phyloP scores from a whole-genome alignment of 2,797 vertebrate genomes.

The Lithobates sylvaticus region DNA sequence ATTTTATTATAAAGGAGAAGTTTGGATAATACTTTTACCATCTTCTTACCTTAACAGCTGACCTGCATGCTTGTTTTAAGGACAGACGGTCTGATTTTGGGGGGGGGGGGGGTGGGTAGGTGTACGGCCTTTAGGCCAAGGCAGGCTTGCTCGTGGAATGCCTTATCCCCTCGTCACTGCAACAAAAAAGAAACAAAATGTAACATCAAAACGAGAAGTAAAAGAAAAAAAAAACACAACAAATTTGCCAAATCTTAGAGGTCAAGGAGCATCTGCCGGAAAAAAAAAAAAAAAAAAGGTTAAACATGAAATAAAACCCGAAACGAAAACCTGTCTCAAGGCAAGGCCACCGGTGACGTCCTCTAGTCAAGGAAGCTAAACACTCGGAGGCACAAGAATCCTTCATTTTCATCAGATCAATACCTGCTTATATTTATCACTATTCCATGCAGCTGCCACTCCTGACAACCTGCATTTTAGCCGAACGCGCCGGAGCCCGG shows the following conservation, averaged over 20 bases:
- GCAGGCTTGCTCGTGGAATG: slow-evolving; percentile 74
- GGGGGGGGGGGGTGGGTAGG: slow-evolving; percentile 63
- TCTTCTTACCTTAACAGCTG: slow-evolving; percentile 93
- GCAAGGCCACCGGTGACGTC: slow-evolving; percentile 94
- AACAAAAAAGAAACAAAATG: slow-evolving; percentile 73
- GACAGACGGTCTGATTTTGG: slow-evolving; percentile 83
- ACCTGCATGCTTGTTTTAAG: slow-evolving; percentile 96
- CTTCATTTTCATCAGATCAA: slow-evolving; percentile 99
- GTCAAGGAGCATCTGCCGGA: slow-evolving; percentile 92
- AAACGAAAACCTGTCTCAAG: slow-evolving; percentile 93
- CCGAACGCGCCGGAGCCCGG: slow-evolving; percentile 73
- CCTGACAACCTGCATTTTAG: slow-evolving; percentile 97
- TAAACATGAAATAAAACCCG: slow-evolving; percentile 98
- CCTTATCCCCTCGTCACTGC: slow-evolving; percentile 74
- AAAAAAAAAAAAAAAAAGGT: slow-evolving; percentile 98
- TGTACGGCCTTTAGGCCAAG: slow-evolving; percentile 77
- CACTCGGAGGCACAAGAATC: slow-evolving; percentile 97
- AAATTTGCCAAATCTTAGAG: slow-evolving; percentile 89
- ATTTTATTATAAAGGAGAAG: background rate
- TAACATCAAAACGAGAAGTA: slow-evolving; percentile 36
- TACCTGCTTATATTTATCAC: slow-evolving; percentile 99
- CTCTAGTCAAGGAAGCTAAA: slow-evolving; percentile 96
- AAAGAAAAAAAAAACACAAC: slow-evolving; percentile 86
- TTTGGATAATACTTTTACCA: background rate
- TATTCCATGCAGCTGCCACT: slow-evolving; percentile 97